Evolutionary conservation across 2,888 invertebrate species (phyloP), one percentile per base, ranked within the genome.

Genomic region (Rhopalosiphum nymphaeae): DNA sequence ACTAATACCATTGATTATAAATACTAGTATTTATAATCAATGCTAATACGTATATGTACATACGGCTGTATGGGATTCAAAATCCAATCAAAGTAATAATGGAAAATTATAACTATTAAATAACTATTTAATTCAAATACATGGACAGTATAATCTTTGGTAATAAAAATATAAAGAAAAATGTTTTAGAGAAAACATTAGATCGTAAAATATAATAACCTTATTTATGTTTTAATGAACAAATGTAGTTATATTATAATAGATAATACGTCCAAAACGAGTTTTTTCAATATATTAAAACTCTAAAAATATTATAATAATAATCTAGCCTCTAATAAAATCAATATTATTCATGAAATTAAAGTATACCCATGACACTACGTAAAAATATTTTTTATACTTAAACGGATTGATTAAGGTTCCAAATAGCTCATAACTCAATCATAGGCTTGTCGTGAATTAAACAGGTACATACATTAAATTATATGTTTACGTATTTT

Each of bases 191-290:
- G 91, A 57, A 91, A 91, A 91, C 91, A 86, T 91, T 91, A 25
- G 46, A 46, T 91, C 91, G 61, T 91, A 91, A 91, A 91, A 91
- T 86, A 91, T 86, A 91, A 91, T 25, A 46, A 46, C 91, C 44
- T 86, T 86, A 91, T 91, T 46, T 84, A 91, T 89, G 78, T 36
- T 16, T 44, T 86, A 46, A 61, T 10, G n/a, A 25, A 86, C 91
- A 46, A 86, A 57, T 57, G 29, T 21, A 44, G 85, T 42, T 84
- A 36, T 84, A 90, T n/a, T n/a, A 46, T 90, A 44, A 25, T 46
- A 86, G 29, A 91, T 57, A 46, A 25, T 91, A 89, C 36, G 46
- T 61, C 86, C 3, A 16, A 86, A 91, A 91, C 91, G n/a, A 61
- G 91, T 91, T 91, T 91, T 91, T 91, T 91, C 56, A 84, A 91